Base-by-base conservation (phyloP, 2,797 vertebrate species). In the Spinus olivaceus region DNA sequence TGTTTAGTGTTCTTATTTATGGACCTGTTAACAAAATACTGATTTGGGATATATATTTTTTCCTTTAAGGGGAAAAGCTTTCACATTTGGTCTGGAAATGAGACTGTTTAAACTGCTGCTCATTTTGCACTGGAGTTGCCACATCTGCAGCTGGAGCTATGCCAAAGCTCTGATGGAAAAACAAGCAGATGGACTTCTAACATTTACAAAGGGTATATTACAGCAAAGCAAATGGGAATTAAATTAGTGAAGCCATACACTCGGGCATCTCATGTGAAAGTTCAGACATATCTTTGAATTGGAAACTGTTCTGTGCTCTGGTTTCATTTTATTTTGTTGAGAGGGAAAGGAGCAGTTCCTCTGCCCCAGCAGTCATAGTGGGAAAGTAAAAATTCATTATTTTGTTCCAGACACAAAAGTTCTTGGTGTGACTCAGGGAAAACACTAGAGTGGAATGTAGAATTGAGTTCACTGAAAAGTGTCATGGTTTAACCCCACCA, bases 101-200 rank as follows among this genome's bases (percentile, higher is more conserved):
- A 90, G 76, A 64, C 39, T 81, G 33, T 61, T 96, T 90, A 88
- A 96, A 59, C 70, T 92, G 53, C 46, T 81, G 63, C 47, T 94
- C 65, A 46, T 91, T 94, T 93, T 96, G 54, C 46, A 57, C 39
- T 79, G 81, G 51, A 95, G 83, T 63, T 85, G 70, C 53, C 80
- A 91, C 95, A 95, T 97, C 92, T 97, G 96, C 82, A 96, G 70
- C 72, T 85, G 93, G 88, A 96, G 80, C 32, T 85, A 57, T 50
- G 64, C 74, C 12, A 28, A 94, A 35, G 60, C 57, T 96, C 94
- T 76, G 67, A 94, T 50, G 86, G 85, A 95, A 95, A 90, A 76
- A 72, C 39, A 80, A 94, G 89, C 96, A 97, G 90, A 97, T 97
- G 95, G 94, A 96, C 96, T 91, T 92, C 71, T 93, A 96, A 97